A percentile compares a stretch with the other conserved stretches of the same genome.
Conservation (phyloP, 1,140 invertebrate species). For the Panagrolaimus sp. region DNA sequence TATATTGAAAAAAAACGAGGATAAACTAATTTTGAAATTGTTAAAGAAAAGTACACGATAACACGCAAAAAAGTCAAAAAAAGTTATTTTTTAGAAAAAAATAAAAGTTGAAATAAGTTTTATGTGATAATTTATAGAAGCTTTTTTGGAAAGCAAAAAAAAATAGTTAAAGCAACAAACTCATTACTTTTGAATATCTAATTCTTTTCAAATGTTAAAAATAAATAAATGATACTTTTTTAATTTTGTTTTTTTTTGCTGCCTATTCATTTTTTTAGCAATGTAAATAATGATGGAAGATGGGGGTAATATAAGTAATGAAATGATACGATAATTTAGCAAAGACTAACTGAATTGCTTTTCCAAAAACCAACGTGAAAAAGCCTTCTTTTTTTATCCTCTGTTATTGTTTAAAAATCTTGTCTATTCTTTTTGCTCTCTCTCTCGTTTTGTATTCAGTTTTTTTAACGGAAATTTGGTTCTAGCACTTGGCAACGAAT, state of each 20-base stretch:
- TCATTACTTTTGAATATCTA: too few relatives aligned
- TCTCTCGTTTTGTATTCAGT: not conserved
- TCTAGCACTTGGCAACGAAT: not conserved
- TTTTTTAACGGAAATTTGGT: not conserved
- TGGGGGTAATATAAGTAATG: too few relatives aligned
- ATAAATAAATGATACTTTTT: too few relatives aligned
- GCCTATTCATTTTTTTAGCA: not conserved
- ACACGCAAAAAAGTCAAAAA: not conserved
- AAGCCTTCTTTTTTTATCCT: not conserved
- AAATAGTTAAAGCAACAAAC: too few relatives aligned
- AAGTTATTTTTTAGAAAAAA: not conserved
- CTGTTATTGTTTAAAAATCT: not conserved
- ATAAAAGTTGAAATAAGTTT: too few relatives aligned
- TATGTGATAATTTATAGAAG: too few relatives aligned
- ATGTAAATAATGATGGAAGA: not conserved
- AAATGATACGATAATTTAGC: too few relatives aligned
- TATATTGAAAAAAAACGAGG: too few relatives aligned
- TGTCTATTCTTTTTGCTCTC: not conserved
- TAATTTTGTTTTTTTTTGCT: too few relatives aligned
- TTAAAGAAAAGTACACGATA: not conserved
- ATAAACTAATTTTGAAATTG: not conserved
- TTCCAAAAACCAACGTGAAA: not conserved
- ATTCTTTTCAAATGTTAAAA: too few relatives aligned
- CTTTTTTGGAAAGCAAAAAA: too few relatives aligned
- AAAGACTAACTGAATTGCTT: too few relatives aligned